Conservation (phyloP, 2,113 vertebrate species). For the Macrotis lagotis region DNA sequence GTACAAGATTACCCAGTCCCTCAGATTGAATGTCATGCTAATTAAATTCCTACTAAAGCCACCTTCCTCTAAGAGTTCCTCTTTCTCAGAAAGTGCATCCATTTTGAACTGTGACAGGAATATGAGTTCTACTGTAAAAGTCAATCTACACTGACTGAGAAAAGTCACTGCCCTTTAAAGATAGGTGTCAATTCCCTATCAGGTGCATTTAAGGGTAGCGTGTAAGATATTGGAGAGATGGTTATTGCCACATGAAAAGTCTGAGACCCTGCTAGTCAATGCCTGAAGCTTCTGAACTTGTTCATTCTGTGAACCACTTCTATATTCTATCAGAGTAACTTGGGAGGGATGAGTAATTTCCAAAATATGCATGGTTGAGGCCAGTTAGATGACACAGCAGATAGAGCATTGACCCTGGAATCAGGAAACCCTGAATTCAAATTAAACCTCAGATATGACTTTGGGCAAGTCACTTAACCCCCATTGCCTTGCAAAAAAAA, state of each 20-base stretch:
- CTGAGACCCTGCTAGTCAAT: background rate
- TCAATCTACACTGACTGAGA: background rate
- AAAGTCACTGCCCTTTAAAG: background rate
- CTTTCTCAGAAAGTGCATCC: background rate
- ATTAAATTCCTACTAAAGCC: background rate
- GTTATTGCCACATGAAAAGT: background rate
- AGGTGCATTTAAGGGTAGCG: background rate
- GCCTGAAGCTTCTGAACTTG: background rate
- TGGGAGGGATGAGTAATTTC: background rate
- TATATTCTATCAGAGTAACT: background rate
- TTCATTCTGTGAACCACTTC: background rate
- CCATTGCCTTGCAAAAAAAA: no score
- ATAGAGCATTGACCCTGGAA: no score
- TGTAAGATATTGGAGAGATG: background rate
- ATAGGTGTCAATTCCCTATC: background rate
- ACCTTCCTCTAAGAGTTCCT: background rate
- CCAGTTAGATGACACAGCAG: no score
- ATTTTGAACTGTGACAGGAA: background rate
- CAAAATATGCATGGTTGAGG: background rate
- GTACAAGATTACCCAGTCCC: no score
- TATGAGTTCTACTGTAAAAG: background rate
- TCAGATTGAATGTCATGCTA: background rate
- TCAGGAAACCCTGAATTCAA: no score
- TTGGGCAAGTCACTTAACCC: no score
- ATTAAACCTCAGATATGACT: no score